phyloP scores from a whole-genome alignment of 2,797 vertebrate species.

The Urosaurus nigricauda region DNA sequence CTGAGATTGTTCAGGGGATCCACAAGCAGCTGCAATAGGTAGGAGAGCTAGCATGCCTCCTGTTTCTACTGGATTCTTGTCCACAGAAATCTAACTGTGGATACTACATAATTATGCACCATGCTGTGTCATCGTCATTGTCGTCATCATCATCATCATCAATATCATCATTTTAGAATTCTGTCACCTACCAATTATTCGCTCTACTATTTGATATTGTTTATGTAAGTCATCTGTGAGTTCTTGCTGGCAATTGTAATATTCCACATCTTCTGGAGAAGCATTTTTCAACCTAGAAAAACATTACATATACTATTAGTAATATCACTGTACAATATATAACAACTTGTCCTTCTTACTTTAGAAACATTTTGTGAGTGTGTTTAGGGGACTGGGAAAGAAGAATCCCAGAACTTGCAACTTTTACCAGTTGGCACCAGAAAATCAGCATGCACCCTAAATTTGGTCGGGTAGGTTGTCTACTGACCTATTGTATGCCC shows the following conservation, averaged over 20 bases:
- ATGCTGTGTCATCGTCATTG: not conserved
- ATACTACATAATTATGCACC: not conserved
- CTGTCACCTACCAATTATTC: constrained; percentile 91
- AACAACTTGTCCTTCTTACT: not conserved
- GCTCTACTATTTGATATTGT: constrained; percentile 97
- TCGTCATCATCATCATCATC: not conserved
- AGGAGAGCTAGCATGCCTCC: not conserved
- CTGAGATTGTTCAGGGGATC: not conserved
- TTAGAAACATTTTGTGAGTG: not conserved
- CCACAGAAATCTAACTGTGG: not conserved
- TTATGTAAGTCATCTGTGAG: constrained; percentile 96
- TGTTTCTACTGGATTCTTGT: not conserved
- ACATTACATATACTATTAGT: constrained; percentile 38
- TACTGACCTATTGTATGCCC: not conserved
- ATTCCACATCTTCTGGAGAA: constrained; percentile 97
- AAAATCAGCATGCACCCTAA: not conserved
- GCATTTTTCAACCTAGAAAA: constrained; percentile 90
- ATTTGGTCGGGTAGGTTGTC: not conserved
- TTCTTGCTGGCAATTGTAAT: constrained; percentile 97
- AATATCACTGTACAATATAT: not conserved
- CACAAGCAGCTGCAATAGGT: not conserved
- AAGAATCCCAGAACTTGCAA: not conserved
- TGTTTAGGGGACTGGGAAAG: not conserved
- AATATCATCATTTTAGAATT: rapidly evolving
- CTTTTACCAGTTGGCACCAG: not conserved